These are phyloP conservation scores for Drosophila kurseongensis DNA, from an alignment of 1,140 invertebrate genomes.

Conservation along the genomic window DNA sequence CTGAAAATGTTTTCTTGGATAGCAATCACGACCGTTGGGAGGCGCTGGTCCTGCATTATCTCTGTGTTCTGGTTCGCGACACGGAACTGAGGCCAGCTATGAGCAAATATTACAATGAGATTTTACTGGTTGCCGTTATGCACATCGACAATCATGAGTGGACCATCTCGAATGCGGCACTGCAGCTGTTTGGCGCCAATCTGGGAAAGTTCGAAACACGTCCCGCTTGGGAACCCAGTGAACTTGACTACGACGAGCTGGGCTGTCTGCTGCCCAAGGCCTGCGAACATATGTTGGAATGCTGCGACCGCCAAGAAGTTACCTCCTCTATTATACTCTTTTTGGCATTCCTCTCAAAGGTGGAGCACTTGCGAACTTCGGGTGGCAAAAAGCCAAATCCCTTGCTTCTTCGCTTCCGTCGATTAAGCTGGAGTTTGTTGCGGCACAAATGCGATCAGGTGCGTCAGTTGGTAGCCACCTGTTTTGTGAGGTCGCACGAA, in stretches of 20 bases:
- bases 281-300: constrained; percentile 67
- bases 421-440: constrained; percentile 66
- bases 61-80: constrained; percentile 76
- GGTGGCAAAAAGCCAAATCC: constrained; percentile 15
- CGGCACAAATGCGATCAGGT: constrained; percentile 71
- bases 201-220: constrained; percentile 87
- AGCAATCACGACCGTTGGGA: constrained; percentile 79
- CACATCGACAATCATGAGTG: constrained; percentile 76
- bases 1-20: not conserved
- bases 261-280: constrained; percentile 64
- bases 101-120: constrained; percentile 78
- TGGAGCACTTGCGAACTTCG: constrained; percentile 68
- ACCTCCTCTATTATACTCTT: constrained; percentile 71
- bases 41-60: constrained; percentile 68
- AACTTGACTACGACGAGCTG: constrained; percentile 76
- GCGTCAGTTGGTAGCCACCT: constrained; percentile 72
- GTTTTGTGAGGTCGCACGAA: constrained; percentile 77
- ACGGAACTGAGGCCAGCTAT: constrained; percentile 74
- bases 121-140: constrained; percentile 68
- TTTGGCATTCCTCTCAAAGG: constrained; percentile 69
- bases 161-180: constrained; percentile 88
- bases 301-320: constrained; percentile 52
- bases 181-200: constrained; percentile 91
- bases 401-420: constrained; percentile 51
- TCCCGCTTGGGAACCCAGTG: constrained; percentile 82